Evolutionary conservation across 2,888 invertebrate genomes (phyloP), one percentile per base, ranked within the genome.

Genomic region (Cephalotes varians): DNA sequence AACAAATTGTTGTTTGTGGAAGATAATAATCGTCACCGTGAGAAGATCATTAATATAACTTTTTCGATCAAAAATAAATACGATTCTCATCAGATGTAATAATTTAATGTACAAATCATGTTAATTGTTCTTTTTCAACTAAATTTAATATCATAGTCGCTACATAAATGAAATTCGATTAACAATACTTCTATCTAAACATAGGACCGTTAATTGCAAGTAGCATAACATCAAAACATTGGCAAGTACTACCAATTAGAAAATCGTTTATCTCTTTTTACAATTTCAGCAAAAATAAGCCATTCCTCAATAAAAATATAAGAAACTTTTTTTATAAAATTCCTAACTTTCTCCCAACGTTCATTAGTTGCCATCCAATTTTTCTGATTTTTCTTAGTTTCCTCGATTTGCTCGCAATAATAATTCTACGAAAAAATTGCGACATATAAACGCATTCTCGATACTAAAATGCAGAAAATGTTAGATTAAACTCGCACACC

Each of bases 401-500:
- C 15, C 15, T 28, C 9, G 2, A 71, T n/a, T 58, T 28, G 25
- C 2, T 51, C 15, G 4, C 21, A 15, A 73, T 64, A 15, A 73
- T 64, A 62, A 73, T 62, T 9, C 44, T 31, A 18, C 64, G 15
- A 31, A 67, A 71, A 65, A 18, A 44, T 67, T 51, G 31, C 15
- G 21, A 54, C 12, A 4, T 21, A 71, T 6, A 21, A 28, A 31
- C 10, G 28, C 15, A 34, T 21, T 31, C 10, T 31, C 31, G 6
- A 51, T 28, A 51, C 6, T 51, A 54, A 54, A 47, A 54, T 28
- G 1, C 44, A 54, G 72, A n/a, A 77, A 77, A 71, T 31, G 40
- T 77, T 51, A 10, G 28, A 77, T 76, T 76, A 71, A 72, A 34
- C 12, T 34, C 31, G 54, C 69, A 51, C 10, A 28, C 34, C 56